Conservation (phyloP, 1,140 invertebrate genomes). For the Nasonia longicornis region DNA sequence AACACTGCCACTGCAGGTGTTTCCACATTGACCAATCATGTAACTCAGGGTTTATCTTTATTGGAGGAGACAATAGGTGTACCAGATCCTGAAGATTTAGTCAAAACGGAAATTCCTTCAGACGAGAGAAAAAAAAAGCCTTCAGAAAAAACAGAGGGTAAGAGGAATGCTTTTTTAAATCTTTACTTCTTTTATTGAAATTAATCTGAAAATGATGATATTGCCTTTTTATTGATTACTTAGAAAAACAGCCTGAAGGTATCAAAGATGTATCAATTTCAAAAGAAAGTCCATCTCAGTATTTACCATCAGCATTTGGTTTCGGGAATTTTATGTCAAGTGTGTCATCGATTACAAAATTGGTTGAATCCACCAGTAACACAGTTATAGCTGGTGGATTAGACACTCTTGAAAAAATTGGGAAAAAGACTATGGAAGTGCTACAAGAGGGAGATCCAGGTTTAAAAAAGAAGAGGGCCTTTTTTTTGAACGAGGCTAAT, state of each 20-base stretch:
- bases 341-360: constrained; percentile 75
- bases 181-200: not conserved
- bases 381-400: constrained; percentile 86
- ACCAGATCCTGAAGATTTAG: constrained; percentile 82
- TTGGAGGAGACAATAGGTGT: constrained; percentile 82
- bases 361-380: constrained; percentile 80
- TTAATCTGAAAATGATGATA: not conserved
- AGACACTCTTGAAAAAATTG: constrained; percentile 90
- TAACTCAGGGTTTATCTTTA: constrained; percentile 82
- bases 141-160: not conserved
- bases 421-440: constrained; percentile 94
- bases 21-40: constrained; percentile 80
- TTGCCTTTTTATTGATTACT: not conserved
- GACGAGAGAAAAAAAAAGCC: constrained; percentile 60
- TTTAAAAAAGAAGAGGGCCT: constrained; percentile 83
- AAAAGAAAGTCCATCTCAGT: constrained; percentile 49
- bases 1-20: constrained; percentile 80
- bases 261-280: not conserved
- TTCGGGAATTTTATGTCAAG: constrained; percentile 77
- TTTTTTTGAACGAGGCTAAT: constrained; percentile 70
- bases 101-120: constrained; percentile 59
- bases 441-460: constrained; percentile 91
- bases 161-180: not conserved
- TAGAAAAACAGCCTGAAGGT: constrained; percentile 48
- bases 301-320: constrained; percentile 66